Percentiles rank a stretch among this genome's conserved stretches.
phyloP scores from a whole-genome alignment of 2,888 invertebrate genomes.

The Cantharis flavilabris region DNA sequence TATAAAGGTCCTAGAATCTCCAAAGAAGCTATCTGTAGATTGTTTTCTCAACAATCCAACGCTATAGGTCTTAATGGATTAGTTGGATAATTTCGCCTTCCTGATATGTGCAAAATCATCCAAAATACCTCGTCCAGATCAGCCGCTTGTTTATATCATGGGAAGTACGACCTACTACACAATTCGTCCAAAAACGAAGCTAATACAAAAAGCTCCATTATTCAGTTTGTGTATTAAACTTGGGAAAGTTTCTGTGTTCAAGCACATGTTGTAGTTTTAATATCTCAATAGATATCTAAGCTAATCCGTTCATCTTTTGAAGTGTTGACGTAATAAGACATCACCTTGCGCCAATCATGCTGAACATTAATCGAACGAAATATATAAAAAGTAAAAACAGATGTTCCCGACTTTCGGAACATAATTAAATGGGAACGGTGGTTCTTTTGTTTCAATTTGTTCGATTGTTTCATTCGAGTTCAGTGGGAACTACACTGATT shows the following conservation, averaged over 20 bases:
- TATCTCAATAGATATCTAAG: background rate
- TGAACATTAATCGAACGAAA: background rate
- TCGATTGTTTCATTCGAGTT: background rate
- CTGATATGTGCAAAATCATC: too few species aligned
- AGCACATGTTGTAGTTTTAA: background rate
- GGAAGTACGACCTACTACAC: background rate
- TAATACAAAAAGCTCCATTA: background rate
- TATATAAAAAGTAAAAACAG: background rate
- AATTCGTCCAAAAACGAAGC: background rate
- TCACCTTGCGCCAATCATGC: background rate
- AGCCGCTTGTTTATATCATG: background rate
- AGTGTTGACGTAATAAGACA: background rate
- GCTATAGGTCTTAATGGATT: too few species aligned
- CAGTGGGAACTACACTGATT: background rate
- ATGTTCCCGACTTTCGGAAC: background rate
- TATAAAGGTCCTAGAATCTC: too few species aligned
- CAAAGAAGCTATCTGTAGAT: too few species aligned
- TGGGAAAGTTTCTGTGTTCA: background rate
- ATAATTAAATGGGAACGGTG: background rate
- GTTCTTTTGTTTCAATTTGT: background rate
- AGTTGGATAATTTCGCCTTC: too few species aligned
- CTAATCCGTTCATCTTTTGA: background rate
- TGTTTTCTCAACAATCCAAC: too few species aligned
- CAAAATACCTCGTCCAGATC: background rate
- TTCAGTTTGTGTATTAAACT: background rate